A percentile compares a stretch with the other conserved stretches of the same genome.
These are phyloP conservation scores for Scaptomyza caliginosa DNA, from an alignment of 2,888 invertebrate genomes.

Conservation along the genomic window DNA sequence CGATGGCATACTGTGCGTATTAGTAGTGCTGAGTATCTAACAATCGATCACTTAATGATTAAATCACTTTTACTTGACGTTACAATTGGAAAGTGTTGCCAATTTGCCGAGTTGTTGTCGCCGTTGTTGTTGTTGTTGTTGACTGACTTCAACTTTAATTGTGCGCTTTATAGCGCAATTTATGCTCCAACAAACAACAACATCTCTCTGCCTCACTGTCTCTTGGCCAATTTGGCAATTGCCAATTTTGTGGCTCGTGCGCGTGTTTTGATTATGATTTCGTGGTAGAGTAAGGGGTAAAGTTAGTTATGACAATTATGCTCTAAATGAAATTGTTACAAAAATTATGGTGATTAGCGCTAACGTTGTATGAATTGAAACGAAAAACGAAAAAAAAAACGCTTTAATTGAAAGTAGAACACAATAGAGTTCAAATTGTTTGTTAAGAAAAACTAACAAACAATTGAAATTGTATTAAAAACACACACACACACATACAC, in stretches of 20 bases:
- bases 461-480: constrained; percentile 54
- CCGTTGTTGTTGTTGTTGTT: constrained; percentile 13
- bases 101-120: constrained; percentile 66
- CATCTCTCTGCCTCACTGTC: not conserved
- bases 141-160: constrained; percentile 71
- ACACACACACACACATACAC: too few species aligned
- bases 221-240: constrained; percentile 43
- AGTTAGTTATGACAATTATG: constrained; percentile 68
- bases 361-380: not conserved
- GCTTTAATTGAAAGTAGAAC: constrained; percentile 77
- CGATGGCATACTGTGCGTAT: too few species aligned
- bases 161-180: constrained; percentile 77
- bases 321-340: constrained; percentile 72
- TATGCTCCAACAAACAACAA: constrained; percentile 44
- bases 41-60: not conserved
- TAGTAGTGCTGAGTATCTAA: constrained; percentile 18
- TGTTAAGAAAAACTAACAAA: constrained; percentile 47
- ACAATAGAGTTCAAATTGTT: constrained; percentile 32
- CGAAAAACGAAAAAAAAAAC: not conserved
- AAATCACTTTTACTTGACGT: constrained; percentile 54
- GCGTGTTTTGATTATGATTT: constrained; percentile 67
- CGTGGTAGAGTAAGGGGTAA: constrained; percentile 2
- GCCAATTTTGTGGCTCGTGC: constrained; percentile 52
- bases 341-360: constrained; percentile 62
- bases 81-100: constrained; percentile 77